These are phyloP conservation scores for Ctenicera cuprea DNA, from an alignment of 2,888 invertebrate species.

Conservation along the genomic window DNA sequence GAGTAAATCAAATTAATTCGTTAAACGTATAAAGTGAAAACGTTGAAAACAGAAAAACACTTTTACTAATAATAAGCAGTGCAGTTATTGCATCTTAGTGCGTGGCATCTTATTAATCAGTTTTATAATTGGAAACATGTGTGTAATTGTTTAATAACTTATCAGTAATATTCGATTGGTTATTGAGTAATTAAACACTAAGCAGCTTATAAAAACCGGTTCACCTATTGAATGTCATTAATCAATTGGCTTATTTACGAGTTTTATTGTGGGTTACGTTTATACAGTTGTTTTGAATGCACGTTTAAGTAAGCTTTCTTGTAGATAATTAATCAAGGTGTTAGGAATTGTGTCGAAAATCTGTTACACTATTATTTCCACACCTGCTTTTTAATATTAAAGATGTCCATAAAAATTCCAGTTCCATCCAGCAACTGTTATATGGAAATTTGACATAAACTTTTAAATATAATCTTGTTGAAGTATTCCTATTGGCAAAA, in stretches of 20 bases:
- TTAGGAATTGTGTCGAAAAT: slow-evolving; percentile 14
- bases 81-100: too few species aligned
- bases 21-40: too few species aligned
- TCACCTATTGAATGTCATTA: slow-evolving; percentile 22
- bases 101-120: too few species aligned
- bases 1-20: too few species aligned
- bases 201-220: slow-evolving; percentile 24
- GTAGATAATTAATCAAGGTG: not conserved
- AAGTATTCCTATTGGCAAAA: too few species aligned
- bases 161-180: slow-evolving; percentile 16
- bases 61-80: too few species aligned
- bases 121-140: slow-evolving; percentile 11
- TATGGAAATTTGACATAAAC: too few species aligned
- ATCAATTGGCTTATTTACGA: slow-evolving; percentile 21
- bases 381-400: not conserved
- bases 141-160: slow-evolving; percentile 6
- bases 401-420: too few species aligned
- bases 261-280: slow-evolving; percentile 10
- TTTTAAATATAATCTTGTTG: too few species aligned
- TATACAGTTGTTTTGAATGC: not conserved
- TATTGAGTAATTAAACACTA: slow-evolving; percentile 21
- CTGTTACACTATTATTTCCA: not conserved
- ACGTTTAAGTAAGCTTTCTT: not conserved
- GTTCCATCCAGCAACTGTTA: too few species aligned
- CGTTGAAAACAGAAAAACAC: too few species aligned